phyloP scores from a whole-genome alignment of 2,797 vertebrate species.

The Coreius guichenoti region DNA sequence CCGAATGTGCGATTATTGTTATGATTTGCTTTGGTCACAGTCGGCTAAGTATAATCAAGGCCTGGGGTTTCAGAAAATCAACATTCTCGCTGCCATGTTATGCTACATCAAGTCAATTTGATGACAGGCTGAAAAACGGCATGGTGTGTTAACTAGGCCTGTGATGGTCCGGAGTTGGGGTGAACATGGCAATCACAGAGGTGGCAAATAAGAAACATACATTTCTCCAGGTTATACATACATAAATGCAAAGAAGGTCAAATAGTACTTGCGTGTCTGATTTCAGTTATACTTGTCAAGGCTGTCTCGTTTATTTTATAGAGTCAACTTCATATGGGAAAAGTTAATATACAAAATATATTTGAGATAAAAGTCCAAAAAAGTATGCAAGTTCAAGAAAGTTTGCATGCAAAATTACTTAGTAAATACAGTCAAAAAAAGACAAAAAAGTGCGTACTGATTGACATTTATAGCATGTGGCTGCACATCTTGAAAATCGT shows the following conservation, averaged over 20 bases:
- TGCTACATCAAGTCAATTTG: constrained; percentile 63
- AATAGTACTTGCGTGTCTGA: constrained; percentile 22
- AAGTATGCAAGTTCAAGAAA: not conserved
- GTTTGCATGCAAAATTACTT: not conserved
- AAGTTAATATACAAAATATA: not conserved
- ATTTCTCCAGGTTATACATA: constrained; percentile 47
- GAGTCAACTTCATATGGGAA: constrained; percentile 1
- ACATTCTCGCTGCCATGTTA: constrained; percentile 56
- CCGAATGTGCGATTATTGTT: constrained; percentile 52
- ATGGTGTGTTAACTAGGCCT: constrained; percentile 48
- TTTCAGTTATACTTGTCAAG: constrained; percentile 41
- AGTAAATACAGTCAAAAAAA: not conserved
- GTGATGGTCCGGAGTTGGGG: constrained; percentile 24
- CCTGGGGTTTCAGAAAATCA: constrained; percentile 61
- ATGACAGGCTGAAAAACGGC: constrained; percentile 60
- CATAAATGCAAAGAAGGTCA: constrained; percentile 33
- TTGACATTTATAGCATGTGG: constrained; percentile 9
- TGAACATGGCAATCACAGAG: constrained; percentile 37
- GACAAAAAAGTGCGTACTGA: not conserved
- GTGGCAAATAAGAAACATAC: constrained; percentile 30
- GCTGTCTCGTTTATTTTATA: not conserved
- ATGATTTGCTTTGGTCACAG: constrained; percentile 61
- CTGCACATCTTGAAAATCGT: constrained; percentile 22
- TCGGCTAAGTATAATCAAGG: constrained; percentile 61
- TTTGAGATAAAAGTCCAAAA: not conserved